These are phyloP conservation scores for Cataglyphis hispanica DNA, from an alignment of 1,140 invertebrate genomes.

Conservation along the genomic window DNA sequence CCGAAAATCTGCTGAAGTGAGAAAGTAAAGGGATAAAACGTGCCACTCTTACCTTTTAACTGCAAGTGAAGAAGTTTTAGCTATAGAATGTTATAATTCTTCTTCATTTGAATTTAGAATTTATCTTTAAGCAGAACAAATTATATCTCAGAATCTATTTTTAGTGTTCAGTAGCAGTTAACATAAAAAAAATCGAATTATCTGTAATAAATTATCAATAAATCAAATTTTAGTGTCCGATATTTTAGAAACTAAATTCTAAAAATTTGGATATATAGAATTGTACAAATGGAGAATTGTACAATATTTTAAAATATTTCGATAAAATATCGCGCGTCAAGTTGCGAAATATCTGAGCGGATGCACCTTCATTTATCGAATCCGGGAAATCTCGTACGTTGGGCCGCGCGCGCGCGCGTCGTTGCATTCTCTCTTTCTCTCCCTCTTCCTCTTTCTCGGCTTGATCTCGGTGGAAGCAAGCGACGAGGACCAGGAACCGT, in stretches of 20 bases:
- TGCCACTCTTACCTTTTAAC: constrained; percentile 10
- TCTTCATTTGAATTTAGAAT: not conserved
- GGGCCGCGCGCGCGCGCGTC: not conserved
- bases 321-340: not conserved
- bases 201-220: too few relatives aligned
- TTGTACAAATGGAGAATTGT: too few relatives aligned
- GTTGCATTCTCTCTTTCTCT: not conserved
- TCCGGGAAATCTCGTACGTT: constrained; percentile 22
- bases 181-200: too few relatives aligned
- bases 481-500: constrained; percentile 25
- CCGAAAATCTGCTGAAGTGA: constrained; percentile 17
- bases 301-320: not conserved
- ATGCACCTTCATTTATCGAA: constrained; percentile 37
- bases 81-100: not conserved
- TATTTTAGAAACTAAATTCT: too few relatives aligned
- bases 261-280: not conserved
- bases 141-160: not conserved
- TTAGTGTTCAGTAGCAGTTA: not conserved
- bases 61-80: not conserved
- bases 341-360: constrained; percentile 6
- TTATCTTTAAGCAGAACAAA: not conserved
- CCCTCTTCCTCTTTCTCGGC: not conserved
- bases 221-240: too few relatives aligned
- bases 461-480: constrained; percentile 5
- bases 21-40: constrained; percentile 1